A percentile compares a stretch with the other conserved stretches of the same genome.
Evolutionary conservation across 1,140 invertebrate genomes (phyloP).

Genomic region (Popillia japonica): DNA sequence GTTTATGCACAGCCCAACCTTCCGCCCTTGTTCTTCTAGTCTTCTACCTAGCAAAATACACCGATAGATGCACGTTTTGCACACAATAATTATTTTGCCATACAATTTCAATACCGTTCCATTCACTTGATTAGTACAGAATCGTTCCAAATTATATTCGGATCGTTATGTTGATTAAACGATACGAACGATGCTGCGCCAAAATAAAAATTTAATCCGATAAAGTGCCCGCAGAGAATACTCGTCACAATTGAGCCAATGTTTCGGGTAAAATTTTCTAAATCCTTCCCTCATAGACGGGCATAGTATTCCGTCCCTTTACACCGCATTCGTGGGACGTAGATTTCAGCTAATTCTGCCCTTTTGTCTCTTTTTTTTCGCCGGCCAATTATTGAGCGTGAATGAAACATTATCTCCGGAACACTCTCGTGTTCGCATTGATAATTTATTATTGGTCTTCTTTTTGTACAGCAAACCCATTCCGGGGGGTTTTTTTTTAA

Average conservation of each 20-base stretch:
- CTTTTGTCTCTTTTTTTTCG: not conserved
- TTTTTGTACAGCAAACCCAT: not conserved
- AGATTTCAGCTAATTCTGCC: not conserved
- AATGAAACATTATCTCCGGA: constrained; percentile 10
- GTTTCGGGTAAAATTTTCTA: not conserved
- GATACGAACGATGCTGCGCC: no score
- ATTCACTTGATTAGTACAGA: not conserved
- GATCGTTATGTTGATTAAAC: constrained; percentile 6
- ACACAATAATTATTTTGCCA: no score
- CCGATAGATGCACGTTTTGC: no score
- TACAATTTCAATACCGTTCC: not conserved
- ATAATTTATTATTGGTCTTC: not conserved
- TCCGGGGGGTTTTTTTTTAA: no score
- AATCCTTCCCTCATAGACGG: no score
- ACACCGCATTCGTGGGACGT: not conserved
- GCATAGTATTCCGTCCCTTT: not conserved
- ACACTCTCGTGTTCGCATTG: not conserved
- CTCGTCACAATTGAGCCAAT: not conserved
- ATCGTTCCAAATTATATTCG: not conserved
- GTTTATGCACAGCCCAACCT: no score
- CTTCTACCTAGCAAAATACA: no score
- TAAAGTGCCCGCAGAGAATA: constrained; percentile 8
- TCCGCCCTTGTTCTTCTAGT: no score
- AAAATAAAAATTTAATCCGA: constrained; percentile 7
- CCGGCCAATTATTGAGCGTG: not conserved